Base-by-base conservation (phyloP, 2,888 invertebrate genomes). In the Phymatocera aterrima region DNA sequence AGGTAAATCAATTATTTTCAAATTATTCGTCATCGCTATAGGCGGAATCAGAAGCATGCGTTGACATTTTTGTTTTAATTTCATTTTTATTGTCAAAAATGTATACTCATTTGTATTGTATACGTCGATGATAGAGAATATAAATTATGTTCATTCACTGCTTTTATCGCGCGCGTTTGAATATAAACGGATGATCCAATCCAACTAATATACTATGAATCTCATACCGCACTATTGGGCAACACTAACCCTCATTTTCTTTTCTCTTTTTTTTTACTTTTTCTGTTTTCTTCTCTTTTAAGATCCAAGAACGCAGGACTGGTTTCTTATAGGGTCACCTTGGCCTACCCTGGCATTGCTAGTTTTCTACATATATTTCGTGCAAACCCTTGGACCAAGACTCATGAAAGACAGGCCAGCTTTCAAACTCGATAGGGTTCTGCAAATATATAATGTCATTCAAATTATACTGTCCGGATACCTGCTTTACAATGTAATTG, bases 341-440 rank as follows among this genome's bases (percentile, higher is more conserved):
- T 92, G 93, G 87, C 93, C 94, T 77, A 92, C 92, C 0, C 2
- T 94, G 4, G 79, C 90, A 0, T 68, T 90, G 0, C 82, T 96
- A 18, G 89, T 94, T 5, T 88, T 90, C 0, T 97, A 97, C 87
- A 91, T 96, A 15, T 92, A 94, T 84, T 94, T 96, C 83, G 94
- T 96, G 0, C 91, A 93, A 31, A 93, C 93, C 85, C 91, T 94
- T 87, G 97, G 97, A 0, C 97, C 97, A 0, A 91, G 91, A 57
- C 92, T 93, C 87, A 96, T 96, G 96, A 92, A 92, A 78, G 91
- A 94, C 79, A 91, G 94, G 24, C 88, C 91, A 70, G 94, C 96
- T 0, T 93, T 93, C 82, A 93, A 95, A 78, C 85, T 96, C 46
- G 92, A 95, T 28, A 92, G 91, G 83, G 79, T 95, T 18, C 91